Base-by-base conservation (phyloP, 2,797 vertebrate genomes). In the Manis crassicaudata region DNA sequence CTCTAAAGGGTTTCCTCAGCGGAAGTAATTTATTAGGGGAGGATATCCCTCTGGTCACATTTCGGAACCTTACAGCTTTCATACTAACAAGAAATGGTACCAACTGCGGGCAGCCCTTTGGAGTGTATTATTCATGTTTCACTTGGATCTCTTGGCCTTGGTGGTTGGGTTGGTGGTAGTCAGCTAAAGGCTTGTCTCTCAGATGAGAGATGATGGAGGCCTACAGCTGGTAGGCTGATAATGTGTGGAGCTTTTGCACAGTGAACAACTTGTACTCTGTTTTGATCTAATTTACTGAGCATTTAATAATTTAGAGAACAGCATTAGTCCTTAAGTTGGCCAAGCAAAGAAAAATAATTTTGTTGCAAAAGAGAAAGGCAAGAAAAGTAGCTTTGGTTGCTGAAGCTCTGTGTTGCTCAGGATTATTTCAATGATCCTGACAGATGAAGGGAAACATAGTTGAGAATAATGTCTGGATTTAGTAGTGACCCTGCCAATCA, bases 361-460 rank as follows among this genome's bases (percentile, higher is more conserved):
- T 89, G 60, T 76, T 72, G 62, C 27, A 94, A 80, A 65, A 75
- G 52, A 70, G 67, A 52, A 72, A 84, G 54, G 27, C 70, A 76
- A 79, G 67, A 54, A 89, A 80, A 89, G 13, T 58, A 76, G 40
- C 72, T 72, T 92, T 75, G 85, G 52, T 90, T 88, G n/a, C 89
- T 96, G 86, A 92, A 98, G 79, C 75, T 85, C 82, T 96, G 90
- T 56, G 72, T 80, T 93, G 80, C 70, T 92, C 70, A 76, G 96
- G 95, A 92, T 67, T 96, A 92, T 95, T 98, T 98, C 92, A 96
- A 91, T 98, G 84, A 56, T n/a, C 68, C 40, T 95, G 88, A 68
- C 96, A 96, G 92, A 96, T 21, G 94, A 97, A 98, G 87, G 95
- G 56, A 97, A 93, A 85, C 86, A 72, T 90, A 87, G 89, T 86